These are phyloP conservation scores for Ashinkailepas kermadecensis DNA, from an alignment of 2,888 invertebrate species.

Conservation along the genomic window DNA sequence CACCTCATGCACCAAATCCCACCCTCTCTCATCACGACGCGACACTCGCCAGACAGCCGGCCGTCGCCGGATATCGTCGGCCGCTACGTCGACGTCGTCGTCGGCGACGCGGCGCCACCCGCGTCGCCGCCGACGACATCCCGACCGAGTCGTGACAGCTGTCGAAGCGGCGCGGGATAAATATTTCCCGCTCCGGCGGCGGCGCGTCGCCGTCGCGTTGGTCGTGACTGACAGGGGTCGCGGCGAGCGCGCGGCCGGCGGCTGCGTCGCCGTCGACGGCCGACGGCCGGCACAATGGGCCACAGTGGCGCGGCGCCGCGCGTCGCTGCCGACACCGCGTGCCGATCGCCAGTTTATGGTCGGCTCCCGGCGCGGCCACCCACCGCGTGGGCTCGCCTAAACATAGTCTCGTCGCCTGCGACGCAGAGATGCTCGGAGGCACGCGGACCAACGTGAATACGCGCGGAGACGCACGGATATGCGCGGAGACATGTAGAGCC, in stretches of 20 bases:
- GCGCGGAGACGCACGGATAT: too few species aligned
- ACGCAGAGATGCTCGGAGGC: neutral
- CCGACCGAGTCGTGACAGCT: neutral
- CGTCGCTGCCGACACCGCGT: too few species aligned
- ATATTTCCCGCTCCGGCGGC: neutral
- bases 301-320: neutral
- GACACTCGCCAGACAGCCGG: too few species aligned
- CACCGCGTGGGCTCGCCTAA: constrained; percentile 1
- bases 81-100: neutral
- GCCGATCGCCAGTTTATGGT: neutral
- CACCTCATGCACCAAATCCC: too few species aligned
- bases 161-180: neutral
- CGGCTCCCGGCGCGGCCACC: constrained; percentile 4
- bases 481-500: too few species aligned
- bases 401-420: neutral
- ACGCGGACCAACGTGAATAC: neutral
- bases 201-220: neutral
- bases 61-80: too few species aligned
- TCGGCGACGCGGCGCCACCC: neutral
- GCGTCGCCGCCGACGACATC: neutral
- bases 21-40: too few species aligned
- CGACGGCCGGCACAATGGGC: neutral
- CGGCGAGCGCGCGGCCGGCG: neutral
- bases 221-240: neutral
- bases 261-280: neutral